Conservation (phyloP, 2,888 invertebrate genomes). For the Lathronympha strigana region DNA sequence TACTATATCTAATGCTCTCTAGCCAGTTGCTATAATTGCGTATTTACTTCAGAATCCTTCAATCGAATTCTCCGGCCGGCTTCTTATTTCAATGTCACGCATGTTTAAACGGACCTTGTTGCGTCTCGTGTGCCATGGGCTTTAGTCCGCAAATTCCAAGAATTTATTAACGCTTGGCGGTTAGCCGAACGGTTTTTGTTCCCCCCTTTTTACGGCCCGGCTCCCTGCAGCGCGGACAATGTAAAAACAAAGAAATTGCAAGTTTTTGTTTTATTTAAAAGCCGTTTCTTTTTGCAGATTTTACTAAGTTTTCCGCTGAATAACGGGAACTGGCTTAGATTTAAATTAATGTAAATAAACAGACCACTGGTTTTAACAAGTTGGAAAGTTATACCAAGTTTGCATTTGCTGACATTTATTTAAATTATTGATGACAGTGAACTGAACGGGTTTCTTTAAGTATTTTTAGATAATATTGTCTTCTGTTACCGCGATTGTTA, state of each 20-base stretch:
- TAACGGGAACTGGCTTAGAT: constrained; percentile 19
- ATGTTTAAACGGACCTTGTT: constrained; percentile 38
- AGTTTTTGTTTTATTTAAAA: constrained; percentile 45
- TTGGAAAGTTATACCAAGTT: not conserved
- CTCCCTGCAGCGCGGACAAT: constrained; percentile 61
- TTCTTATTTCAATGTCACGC: not conserved
- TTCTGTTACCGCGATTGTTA: too few relatives aligned
- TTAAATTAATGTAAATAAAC: constrained; percentile 15
- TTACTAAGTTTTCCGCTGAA: constrained; percentile 35
- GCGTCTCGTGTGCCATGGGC: constrained; percentile 47
- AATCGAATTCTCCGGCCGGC: not conserved
- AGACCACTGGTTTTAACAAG: not conserved
- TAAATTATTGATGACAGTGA: not conserved
- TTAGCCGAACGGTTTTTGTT: constrained; percentile 74
- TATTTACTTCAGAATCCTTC: too few relatives aligned
- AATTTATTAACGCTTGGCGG: constrained; percentile 81
- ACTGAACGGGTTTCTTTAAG: too few relatives aligned
- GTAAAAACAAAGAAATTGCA: constrained; percentile 63
- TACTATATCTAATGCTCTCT: too few relatives aligned
- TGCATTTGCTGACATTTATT: not conserved
- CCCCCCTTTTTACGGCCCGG: constrained; percentile 63
- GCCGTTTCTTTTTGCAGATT: constrained; percentile 39
- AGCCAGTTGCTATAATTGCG: too few relatives aligned
- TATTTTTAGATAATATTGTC: too few relatives aligned
- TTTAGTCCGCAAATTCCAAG: constrained; percentile 63